Evolutionary conservation across 1,140 invertebrate species (phyloP).

Genomic region (Camponotus pennsylvanicus): DNA sequence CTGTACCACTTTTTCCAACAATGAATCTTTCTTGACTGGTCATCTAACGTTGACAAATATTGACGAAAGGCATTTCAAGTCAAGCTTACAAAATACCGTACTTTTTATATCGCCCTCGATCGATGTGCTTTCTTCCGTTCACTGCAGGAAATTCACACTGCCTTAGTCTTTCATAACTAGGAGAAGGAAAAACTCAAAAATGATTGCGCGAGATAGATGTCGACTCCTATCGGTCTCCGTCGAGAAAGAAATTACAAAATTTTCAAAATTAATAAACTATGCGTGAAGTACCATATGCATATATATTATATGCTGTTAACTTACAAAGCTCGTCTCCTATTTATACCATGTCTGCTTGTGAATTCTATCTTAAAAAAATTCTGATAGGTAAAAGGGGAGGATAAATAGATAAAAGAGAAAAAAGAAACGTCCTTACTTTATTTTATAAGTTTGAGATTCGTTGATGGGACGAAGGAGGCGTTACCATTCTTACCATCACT

Average conservation of each 20-base stretch:
- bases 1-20: not conserved
- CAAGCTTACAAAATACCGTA: not conserved
- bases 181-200: slow-evolving; percentile 6
- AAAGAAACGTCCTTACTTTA: not conserved
- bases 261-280: not conserved
- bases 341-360: not conserved
- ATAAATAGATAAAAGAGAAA: not conserved
- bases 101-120: not conserved
- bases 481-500: not conserved
- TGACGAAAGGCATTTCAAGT: not conserved
- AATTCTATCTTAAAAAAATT: not conserved
- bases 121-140: not conserved
- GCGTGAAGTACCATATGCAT: not conserved
- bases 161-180: not conserved
- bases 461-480: not conserved
- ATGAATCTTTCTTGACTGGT: not conserved
- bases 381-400: not conserved
- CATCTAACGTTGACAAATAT: not conserved
- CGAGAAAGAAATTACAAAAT: not conserved
- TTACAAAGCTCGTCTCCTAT: not conserved
- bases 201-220: slow-evolving; percentile 1
- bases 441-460: not conserved
- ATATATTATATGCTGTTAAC: not conserved
- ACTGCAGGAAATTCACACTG: not conserved
- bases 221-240: not conserved